phyloP scores from a whole-genome alignment of 2,113 vertebrate genomes.

The Fukomys damarensis region DNA sequence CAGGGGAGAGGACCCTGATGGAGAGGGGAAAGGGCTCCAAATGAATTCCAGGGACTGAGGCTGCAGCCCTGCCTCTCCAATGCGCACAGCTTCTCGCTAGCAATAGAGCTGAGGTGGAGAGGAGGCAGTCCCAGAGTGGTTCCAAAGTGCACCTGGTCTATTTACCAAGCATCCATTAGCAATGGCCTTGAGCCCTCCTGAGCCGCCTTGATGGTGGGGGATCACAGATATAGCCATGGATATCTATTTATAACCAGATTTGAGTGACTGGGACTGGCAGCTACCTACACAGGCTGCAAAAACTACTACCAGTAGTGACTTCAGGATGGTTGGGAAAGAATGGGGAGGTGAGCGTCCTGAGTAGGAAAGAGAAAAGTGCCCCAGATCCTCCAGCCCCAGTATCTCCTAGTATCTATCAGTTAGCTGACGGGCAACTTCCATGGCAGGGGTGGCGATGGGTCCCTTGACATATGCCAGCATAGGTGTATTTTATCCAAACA shows the following conservation, averaged over 20 bases:
- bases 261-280: constrained; percentile 44
- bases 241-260: constrained; percentile 73
- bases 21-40: neutral
- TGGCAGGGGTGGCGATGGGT: neutral
- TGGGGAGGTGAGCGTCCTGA: neutral
- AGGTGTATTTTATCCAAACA: neutral
- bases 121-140: neutral
- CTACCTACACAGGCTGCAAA: neutral
- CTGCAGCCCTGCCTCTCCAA: neutral
- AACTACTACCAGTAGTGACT: neutral
- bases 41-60: constrained; percentile 23
- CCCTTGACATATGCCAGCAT: neutral
- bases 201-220: neutral
- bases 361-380: neutral
- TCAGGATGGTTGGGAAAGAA: constrained; percentile 38
- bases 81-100: neutral
- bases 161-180: constrained; percentile 75
- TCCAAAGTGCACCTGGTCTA: constrained; percentile 66
- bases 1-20: neutral
- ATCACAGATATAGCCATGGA: constrained; percentile 37
- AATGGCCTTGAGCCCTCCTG: constrained; percentile 18
- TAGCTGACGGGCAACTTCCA: neutral
- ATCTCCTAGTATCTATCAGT: neutral
- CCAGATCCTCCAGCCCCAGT: neutral
- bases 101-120: neutral